Base-by-base conservation (phyloP, 2,888 invertebrate genomes). In the Chloroclysta siterata region DNA sequence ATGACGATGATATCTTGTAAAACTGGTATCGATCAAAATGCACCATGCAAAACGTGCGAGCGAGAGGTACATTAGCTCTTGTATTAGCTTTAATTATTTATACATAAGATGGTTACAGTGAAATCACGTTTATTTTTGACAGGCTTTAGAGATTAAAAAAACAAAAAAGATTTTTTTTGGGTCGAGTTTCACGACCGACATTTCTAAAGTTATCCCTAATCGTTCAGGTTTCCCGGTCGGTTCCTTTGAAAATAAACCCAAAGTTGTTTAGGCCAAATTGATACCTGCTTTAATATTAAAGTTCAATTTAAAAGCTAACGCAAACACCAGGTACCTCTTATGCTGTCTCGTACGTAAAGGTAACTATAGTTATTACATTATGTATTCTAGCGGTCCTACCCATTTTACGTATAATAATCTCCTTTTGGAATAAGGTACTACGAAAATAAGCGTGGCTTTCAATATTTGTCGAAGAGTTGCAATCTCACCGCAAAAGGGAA, bases 301-400 rank as follows among this genome's bases (percentile, higher is more conserved):
- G 80, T 87, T 81, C 85, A 87, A 87, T 89, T 89, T 88, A 82
- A 88, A 87, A 85, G 87, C 84, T 85, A 86, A 89, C 82, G 79
- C 74, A 81, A 81, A 85, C 78, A 75, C 78, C 4, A 39, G 36
- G 36, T 76, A 79, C 17, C 44, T 60, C 51, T 33, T 41, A 14
- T 76, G 80, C 76, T 80, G 82, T 84, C 82, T 80, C 82, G 84
- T 89, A 87, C 82, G 84, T 89, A 88, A 86, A 87, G 85, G 87
- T 85, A 83, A 87, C 85, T 83, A 78, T 81, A 36, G 53, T 22
- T n/a, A n/a, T n/a, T 53, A 54, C 54, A 46, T 54, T 54, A 54
- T 29, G 29, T 46, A 46, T 54, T 78, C 78, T 75, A 77, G 78
- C 78, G 70, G 77, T 79, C 77, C 74, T 73, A 73, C 82, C 84